These are phyloP conservation scores for Chorisops tibialis DNA, from an alignment of 2,888 invertebrate genomes.

Conservation along the genomic window DNA sequence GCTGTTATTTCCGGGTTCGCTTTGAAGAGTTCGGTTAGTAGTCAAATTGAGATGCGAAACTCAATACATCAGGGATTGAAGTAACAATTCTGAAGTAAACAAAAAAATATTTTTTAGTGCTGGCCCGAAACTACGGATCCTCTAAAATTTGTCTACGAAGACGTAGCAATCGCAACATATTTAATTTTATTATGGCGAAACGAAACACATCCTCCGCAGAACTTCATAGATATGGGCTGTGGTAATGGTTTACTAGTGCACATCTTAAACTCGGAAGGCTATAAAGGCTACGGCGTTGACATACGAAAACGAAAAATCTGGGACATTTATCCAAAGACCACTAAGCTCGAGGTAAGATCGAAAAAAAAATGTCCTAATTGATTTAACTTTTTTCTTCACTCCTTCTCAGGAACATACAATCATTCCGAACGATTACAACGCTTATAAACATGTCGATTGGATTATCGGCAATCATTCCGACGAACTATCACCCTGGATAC, in stretches of 20 bases:
- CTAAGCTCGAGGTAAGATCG: constrained; percentile 53
- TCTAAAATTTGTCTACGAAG: constrained; percentile 92
- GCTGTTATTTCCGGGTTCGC: too few relatives aligned
- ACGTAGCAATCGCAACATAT: constrained; percentile 90
- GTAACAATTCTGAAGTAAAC: too few relatives aligned
- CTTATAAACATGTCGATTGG: constrained; percentile 75
- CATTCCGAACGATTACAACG: constrained; percentile 65
- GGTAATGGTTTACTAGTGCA: constrained; percentile 94
- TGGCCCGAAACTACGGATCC: constrained; percentile 96
- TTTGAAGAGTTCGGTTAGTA: too few relatives aligned
- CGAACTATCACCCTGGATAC: constrained; percentile 98
- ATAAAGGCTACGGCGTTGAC: constrained; percentile 78
- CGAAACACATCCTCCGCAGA: constrained; percentile 51
- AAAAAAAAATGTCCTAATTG: background rate
- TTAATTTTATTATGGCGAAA: constrained; percentile 75
- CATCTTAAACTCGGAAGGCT: constrained; percentile 81
- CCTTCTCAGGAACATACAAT: constrained; percentile 62
- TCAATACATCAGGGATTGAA: too few relatives aligned
- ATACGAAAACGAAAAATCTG: constrained; percentile 83
- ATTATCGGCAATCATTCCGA: constrained; percentile 98
- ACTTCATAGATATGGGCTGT: constrained; percentile 93
- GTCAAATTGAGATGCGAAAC: too few relatives aligned
- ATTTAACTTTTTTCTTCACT: background rate
- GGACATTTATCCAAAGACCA: constrained; percentile 68
- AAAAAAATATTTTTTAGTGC: constrained; percentile 54